Evolutionary conservation across 2,888 invertebrate genomes (phyloP), one percentile per base, ranked within the genome.

Genomic region (Andricus quercusramuli): DNA sequence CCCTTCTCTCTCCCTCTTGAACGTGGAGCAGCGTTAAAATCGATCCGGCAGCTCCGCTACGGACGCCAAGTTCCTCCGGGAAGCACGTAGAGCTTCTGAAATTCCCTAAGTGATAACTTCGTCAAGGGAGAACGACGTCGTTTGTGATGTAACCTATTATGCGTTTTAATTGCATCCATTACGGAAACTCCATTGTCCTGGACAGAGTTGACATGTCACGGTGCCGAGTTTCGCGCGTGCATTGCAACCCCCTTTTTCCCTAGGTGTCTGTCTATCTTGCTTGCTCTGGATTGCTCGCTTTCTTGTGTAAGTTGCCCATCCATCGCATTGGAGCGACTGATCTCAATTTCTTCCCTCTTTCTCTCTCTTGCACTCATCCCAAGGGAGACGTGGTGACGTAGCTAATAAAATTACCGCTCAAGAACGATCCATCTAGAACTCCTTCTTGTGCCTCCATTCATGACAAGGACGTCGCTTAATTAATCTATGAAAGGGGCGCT

Each of bases 91-190:
- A 81, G 81, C 78, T 81, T 79, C 80, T 77, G 65, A 84, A 84
- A 83, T 84, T 80, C 78, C 87, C 85, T 84, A 84, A 88, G 87
- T 85, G 86, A 85, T 87, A 89, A 89, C 88, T 87, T 88, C 86
- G 86, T 86, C 86, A 84, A 85, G 84, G 79, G 83, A 83, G 83
- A 82, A 85, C 83, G 85, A 82, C 87, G 44, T 44, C 22, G 74
- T 70, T 70, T 85, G 83, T 85, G 88, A 86, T 88, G 85, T 84
- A 83, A 86, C 83, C 86, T 88, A 88, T 90, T 90, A 90, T 86
- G 85, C 86, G 87, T 89, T 91, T 91, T 91, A 91, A 92, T 91
- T 91, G 91, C 90, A 89, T 91, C 90, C 91, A 91, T 91, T 91
- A 91, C 86, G 82, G 83, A 77, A 80, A 83, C 83, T 82, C 83